Conservation (phyloP, 23 tunicate genomes). For the Ascidia mentula region DNA sequence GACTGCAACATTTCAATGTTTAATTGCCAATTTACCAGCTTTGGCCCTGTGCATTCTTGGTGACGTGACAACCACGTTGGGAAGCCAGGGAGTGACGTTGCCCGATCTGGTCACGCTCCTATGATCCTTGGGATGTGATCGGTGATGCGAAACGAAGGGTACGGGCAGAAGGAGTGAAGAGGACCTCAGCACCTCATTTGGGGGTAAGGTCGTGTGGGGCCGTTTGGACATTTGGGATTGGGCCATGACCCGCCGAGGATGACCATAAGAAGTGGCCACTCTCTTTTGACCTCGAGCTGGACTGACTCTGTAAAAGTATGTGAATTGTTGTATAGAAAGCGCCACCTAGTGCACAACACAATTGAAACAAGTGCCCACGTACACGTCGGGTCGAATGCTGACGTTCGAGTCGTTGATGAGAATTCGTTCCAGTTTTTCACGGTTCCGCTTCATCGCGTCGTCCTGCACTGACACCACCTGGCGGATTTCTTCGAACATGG, state of each 20-base stretch:
- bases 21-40: constrained; percentile 14
- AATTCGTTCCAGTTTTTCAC: constrained; percentile 28
- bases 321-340: neutral
- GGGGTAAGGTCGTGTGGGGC: constrained; percentile 34
- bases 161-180: constrained; percentile 28
- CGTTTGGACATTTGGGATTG: constrained; percentile 8
- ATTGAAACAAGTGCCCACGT: neutral
- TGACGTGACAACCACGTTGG: neutral
- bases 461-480: constrained; percentile 42
- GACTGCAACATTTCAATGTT: too few species aligned
- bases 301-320: constrained; percentile 5
- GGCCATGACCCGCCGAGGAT: neutral
- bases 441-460: constrained; percentile 20
- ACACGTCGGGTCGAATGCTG: constrained; percentile 37
- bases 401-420: constrained; percentile 20
- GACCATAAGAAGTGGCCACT: constrained; percentile 33
- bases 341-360: neutral
- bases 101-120: neutral
- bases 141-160: constrained; percentile 28
- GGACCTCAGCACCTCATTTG: neutral
- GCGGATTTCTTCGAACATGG: constrained; percentile 52
- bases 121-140: neutral
- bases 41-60: constrained; percentile 7
- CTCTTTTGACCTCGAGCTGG: constrained; percentile 23
- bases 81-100: constrained; percentile 13